Base-by-base conservation (phyloP, 2,888 invertebrate genomes). In the Helleia helle region DNA sequence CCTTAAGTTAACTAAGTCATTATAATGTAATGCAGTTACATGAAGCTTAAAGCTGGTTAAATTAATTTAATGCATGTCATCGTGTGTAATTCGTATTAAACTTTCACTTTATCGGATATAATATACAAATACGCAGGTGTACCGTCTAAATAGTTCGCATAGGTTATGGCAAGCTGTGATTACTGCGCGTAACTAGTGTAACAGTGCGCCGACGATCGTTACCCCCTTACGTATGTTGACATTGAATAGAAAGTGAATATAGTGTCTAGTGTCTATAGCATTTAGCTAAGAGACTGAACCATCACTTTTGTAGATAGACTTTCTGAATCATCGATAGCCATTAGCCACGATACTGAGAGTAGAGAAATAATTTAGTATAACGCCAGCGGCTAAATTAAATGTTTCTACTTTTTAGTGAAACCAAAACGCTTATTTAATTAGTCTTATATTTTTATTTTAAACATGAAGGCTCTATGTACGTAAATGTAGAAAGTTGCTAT, bases 51-150 rank as follows among this genome's bases (percentile, higher is more conserved):
- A n/a, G 7, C 18, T 9, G 11, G 11, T 12, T 31, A 18, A 7
- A 31, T 11, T 18, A 18, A 18, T 9, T 18, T 1, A 34, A 22
- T 7, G 12, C 34, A 3, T 17, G 11, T 18, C 22, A 34, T 18
- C 12, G 22, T 22, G 22, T 34, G 3, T 15, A 8, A 34, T 22
- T 12, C 12, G 22, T 18, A 18, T 22, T 22, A 11, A 22, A 34
- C 34, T 34, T 34, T 34, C 34, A 18, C 34, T 8, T 22, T 22
- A 5, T 34, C 22, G 22, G 31, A 31, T 22, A 8, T 18, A 22
- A 22, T 22, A 22, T 34, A 34, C 34, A 34, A 34, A 34, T 34
- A 34, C 3, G 22, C 34, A 34, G 34, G 34, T 34, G 34, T 9
- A 34, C 34, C 18, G n/a, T n/a, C n/a, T n/a, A n/a, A n/a, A 12